Conservation (phyloP, 2,888 invertebrate genomes). For the Acrocyrtus sp. region DNA sequence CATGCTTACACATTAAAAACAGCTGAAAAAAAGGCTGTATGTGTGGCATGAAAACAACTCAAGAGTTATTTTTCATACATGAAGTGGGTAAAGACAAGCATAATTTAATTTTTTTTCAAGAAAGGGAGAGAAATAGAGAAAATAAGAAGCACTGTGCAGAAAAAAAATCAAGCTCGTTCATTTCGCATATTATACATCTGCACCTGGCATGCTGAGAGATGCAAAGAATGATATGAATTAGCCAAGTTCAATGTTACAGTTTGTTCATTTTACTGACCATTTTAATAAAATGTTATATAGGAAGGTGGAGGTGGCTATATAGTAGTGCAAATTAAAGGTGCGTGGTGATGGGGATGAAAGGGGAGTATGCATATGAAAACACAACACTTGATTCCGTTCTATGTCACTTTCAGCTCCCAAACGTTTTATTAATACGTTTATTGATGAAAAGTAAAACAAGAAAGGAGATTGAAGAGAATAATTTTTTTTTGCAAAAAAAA, state of each 20-base stretch:
- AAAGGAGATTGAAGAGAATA: too few species aligned
- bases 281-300: constrained; percentile 12
- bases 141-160: too few species aligned
- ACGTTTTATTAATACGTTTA: constrained; percentile 27
- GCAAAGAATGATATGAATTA: constrained; percentile 18
- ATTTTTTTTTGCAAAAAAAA: too few species aligned
- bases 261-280: constrained; percentile 32
- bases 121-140: background rate
- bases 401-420: constrained; percentile 25
- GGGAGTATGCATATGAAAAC: too few species aligned
- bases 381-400: background rate
- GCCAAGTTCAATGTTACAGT: constrained; percentile 52
- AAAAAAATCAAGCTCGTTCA: too few species aligned
- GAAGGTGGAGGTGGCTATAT: constrained; percentile 13
- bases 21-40: background rate
- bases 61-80: too few species aligned
- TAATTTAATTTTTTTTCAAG: too few species aligned
- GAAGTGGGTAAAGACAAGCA: background rate
- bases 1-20: background rate
- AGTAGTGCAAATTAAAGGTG: too few species aligned
- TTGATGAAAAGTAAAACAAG: constrained; percentile 20
- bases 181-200: background rate
- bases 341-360: background rate
- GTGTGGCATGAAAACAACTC: too few species aligned
- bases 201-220: too few species aligned